Base-by-base conservation (phyloP, 2,888 invertebrate genomes). In the Sinohyriopsis cumingii region DNA sequence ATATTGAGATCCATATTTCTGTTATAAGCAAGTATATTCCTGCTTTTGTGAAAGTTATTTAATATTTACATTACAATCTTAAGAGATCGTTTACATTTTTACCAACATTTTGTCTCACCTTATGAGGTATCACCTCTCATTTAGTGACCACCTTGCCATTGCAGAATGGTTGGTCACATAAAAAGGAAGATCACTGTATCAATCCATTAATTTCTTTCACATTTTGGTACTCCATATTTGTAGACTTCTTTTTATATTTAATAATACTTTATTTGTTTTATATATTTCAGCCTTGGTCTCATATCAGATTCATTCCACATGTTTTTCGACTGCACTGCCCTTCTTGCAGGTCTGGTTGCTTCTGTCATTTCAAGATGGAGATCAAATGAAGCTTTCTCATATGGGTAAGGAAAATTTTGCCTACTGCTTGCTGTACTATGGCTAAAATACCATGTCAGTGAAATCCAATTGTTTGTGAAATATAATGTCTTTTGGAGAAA, bases 271-370 rank as follows among this genome's bases (percentile, higher is more conserved):
- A 22, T 22, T 22, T 22, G 15, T 53, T 55, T 64, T 1, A 1
- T 71, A 56, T 62, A 71, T 85, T 88, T 63, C 88, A 90, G 94
- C 92, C 81, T 93, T 93, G 97, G 98, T 88, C 93, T 99, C 81
- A 98, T 99, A 89, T 98, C 98, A 3, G 98, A 99, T 93, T 96
- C 98, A 83, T 99, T 98, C 92, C 98, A 99, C 90, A 99, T 99
- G 98, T 98, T 99, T 91, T 99, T 99, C 90, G 98, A 99, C 91
- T 99, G 98, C 89, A 98, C 98, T 57, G 98, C 98, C 15, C 91
- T 99, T 60, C 91, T 99, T 79, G 97, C 97, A 33, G 98, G 98
- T 45, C 92, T 99, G 78, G 96, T 94, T 25, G 98, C 98, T 19
- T 96, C 98, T n/a, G 93, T 98, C 5, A 96, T 99, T 73, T 96